These are phyloP conservation scores for Eretmochelys imbricata DNA, from an alignment of 2,113 vertebrate genomes.

Conservation along the genomic window DNA sequence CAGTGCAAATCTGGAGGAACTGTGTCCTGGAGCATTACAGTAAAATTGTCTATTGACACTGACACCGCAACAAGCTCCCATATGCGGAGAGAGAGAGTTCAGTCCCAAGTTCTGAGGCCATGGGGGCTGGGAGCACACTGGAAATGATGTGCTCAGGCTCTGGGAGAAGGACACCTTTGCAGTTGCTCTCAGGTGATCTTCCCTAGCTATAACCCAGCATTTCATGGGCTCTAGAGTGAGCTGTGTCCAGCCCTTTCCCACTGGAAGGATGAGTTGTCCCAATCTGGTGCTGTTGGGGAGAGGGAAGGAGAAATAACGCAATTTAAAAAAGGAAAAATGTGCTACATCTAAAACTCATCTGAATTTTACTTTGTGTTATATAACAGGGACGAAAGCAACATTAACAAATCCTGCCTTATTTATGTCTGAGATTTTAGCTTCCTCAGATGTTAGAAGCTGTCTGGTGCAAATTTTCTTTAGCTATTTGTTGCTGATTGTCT, in stretches of 20 bases:
- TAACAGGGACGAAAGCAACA: slow-evolving; percentile 29
- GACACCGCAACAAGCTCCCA: not conserved
- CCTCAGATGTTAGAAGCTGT: slow-evolving; percentile 57
- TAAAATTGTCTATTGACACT: slow-evolving; percentile 3
- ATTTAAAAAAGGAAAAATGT: not conserved
- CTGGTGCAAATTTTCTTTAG: slow-evolving; percentile 52
- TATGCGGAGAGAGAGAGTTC: not conserved
- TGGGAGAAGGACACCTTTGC: not conserved
- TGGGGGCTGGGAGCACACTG: not conserved
- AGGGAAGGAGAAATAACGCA: not conserved
- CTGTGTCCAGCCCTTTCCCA: not conserved
- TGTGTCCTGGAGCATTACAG: not conserved
- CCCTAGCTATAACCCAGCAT: not conserved
- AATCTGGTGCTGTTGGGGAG: not conserved
- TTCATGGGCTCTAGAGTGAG: not conserved
- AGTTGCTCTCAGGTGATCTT: not conserved
- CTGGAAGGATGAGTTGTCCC: not conserved
- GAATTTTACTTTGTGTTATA: slow-evolving; percentile 25
- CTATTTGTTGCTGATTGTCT: slow-evolving; percentile 48
- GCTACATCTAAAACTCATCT: not conserved
- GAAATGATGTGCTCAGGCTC: not conserved
- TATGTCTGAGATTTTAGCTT: slow-evolving; percentile 11
- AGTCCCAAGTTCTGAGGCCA: not conserved
- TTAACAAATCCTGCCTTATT: slow-evolving; percentile 34
- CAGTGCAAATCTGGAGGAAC: slow-evolving; percentile 45